Evolutionary conservation across 2,888 invertebrate species (phyloP).

Genomic region (Bellardia bayeri): DNA sequence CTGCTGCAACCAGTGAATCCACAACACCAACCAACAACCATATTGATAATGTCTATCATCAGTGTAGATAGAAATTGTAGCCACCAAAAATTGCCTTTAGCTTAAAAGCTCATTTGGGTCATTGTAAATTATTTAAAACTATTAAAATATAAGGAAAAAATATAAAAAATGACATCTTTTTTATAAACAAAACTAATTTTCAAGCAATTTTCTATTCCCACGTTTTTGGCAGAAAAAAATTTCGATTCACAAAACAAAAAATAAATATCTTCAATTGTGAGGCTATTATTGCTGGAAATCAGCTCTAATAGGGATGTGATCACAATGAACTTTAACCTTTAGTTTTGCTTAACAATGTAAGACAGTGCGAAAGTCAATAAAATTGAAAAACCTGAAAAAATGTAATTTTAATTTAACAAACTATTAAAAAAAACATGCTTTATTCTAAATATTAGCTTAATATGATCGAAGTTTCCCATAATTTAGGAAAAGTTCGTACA

Average conservation of each 20-base stretch:
- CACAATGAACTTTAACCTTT: conserved; percentile 55
- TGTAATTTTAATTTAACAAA: neutral
- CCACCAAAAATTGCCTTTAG: conserved; percentile 34
- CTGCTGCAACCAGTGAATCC: conserved; percentile 9
- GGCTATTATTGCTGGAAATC: conserved; percentile 30
- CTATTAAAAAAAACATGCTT: too few species aligned
- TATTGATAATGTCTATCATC: conserved; percentile 57
- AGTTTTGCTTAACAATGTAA: neutral
- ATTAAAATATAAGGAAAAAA: conserved; percentile 13
- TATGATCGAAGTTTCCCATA: too few species aligned
- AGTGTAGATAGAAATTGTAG: neutral
- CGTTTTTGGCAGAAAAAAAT: conserved; percentile 39
- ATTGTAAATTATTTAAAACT: conserved; percentile 58
- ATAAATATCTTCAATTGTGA: conserved; percentile 52
- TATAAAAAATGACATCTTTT: conserved; percentile 52
- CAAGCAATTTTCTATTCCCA: conserved; percentile 56
- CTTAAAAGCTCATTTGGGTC: conserved; percentile 70
- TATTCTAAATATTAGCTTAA: too few species aligned
- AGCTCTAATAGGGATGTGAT: conserved; percentile 41
- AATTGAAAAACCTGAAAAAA: neutral
- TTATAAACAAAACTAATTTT: conserved; percentile 26
- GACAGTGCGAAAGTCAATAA: neutral
- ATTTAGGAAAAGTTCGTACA: too few species aligned
- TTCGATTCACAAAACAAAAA: neutral
- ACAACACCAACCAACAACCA: conserved; percentile 6